These are phyloP conservation scores for Enteromius trimaculatus DNA, from an alignment of 2,797 vertebrate species.

Conservation along the genomic window DNA sequence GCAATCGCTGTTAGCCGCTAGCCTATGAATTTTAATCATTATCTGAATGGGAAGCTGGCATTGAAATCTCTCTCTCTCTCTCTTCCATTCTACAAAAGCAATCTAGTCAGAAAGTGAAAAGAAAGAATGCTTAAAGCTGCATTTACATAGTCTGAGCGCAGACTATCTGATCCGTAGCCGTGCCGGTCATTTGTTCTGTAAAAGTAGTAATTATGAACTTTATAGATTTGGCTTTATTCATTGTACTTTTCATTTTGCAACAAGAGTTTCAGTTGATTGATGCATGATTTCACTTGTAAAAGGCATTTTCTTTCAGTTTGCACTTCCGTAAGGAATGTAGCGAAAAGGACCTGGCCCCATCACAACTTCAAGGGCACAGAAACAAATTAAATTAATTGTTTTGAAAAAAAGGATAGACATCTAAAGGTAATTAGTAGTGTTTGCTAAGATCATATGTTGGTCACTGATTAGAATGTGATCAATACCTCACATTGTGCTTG, in stretches of 20 bases:
- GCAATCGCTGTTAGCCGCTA: slow-evolving; percentile 84
- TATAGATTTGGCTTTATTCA: slow-evolving; percentile 15
- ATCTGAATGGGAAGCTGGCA: slow-evolving; percentile 88
- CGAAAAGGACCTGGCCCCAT: background rate
- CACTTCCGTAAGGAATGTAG: background rate
- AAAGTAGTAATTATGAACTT: slow-evolving; percentile 36
- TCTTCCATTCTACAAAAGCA: slow-evolving; percentile 37
- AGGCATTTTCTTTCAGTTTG: background rate
- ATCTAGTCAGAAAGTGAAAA: slow-evolving; percentile 34
- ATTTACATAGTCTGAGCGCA: slow-evolving; percentile 51
- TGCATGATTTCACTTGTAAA: slow-evolving; percentile 1
- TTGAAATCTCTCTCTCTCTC: slow-evolving; percentile 48
- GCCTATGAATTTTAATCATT: slow-evolving; percentile 97
- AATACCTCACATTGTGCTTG: background rate
- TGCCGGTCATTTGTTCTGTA: slow-evolving; percentile 8
- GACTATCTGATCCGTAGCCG: slow-evolving; percentile 16
- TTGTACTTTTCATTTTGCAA: slow-evolving; percentile 22
- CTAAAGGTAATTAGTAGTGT: background rate
- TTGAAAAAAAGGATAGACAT: background rate
- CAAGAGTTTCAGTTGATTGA: slow-evolving; percentile 41
- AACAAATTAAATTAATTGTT: background rate
- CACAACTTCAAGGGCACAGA: slow-evolving; percentile 17
- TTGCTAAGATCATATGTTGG: background rate
- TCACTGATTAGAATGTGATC: background rate
- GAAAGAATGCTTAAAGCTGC: slow-evolving; percentile 50